Evolutionary conservation across 2,888 invertebrate species (phyloP).

Genomic region (Galeruca laticollis): DNA sequence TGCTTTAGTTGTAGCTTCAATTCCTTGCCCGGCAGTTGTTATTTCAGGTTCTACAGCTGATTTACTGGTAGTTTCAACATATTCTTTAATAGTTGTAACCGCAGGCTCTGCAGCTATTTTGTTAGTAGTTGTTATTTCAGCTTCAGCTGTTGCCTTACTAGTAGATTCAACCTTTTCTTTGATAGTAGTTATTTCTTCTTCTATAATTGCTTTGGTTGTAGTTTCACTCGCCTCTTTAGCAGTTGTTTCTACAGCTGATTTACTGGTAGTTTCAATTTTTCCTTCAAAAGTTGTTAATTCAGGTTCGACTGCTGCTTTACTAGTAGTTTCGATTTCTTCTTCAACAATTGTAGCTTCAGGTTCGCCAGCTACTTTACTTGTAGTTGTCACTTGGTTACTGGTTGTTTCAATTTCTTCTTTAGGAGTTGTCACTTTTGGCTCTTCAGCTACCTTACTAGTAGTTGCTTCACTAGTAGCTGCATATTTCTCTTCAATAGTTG

Average conservation of each 20-base stretch:
- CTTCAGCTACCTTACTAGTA: neutral
- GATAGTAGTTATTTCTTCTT: no score
- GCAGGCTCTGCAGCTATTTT: neutral
- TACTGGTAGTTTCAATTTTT: slow-evolving; percentile 47
- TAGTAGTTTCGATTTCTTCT: neutral
- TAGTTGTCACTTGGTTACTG: neutral
- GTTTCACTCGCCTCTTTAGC: neutral
- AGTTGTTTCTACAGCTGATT: neutral
- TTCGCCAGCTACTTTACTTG: no score
- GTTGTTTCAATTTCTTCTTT: neutral
- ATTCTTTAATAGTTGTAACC: neutral
- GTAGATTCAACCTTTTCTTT: no score
- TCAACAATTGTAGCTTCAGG: neutral
- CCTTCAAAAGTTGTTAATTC: slow-evolving; percentile 44
- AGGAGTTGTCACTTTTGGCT: neutral
- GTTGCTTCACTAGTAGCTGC: neutral
- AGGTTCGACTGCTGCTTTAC: neutral
- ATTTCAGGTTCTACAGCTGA: neutral
- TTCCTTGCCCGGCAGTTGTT: neutral
- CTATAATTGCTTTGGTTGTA: neutral
- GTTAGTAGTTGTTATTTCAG: no score
- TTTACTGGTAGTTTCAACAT: neutral
- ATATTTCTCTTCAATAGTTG: no score
- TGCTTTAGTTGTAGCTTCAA: neutral
- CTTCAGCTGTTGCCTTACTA: neutral